phyloP scores from a whole-genome alignment of 2,888 invertebrate species.

The Trileptium ribeirensis region DNA sequence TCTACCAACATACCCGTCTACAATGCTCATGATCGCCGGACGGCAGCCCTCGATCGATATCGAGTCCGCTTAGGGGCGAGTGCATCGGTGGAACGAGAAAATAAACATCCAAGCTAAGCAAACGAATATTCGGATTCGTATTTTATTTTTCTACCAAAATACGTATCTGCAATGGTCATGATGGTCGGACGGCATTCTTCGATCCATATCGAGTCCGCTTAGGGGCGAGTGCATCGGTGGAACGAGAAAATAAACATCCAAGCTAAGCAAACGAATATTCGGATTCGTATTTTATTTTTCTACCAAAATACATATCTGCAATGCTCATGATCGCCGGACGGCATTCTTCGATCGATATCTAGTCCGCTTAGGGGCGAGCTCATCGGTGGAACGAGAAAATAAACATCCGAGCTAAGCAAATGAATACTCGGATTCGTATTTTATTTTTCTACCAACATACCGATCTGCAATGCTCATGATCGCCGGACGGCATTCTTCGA shows the following conservation, averaged over 20 bases:
- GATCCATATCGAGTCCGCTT: no score
- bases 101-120: conserved; percentile 90
- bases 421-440: conserved; percentile 79
- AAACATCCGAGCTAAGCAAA: conserved; percentile 91
- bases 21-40: conserved; percentile 76
- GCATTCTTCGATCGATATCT: conserved; percentile 81
- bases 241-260: no score
- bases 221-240: no score
- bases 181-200: no score
- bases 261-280: no score
- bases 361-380: conserved; percentile 92
- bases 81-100: conserved; percentile 87
- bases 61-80: conserved; percentile 89
- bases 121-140: conserved; percentile 77
- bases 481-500: conserved; percentile 87
- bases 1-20: conserved; percentile 54
- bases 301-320: no score
- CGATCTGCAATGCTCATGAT: conserved; percentile 63
- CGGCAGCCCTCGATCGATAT: conserved; percentile 83
- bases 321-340: conserved; percentile 79
- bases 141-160: no score
- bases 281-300: no score
- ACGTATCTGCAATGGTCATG: no score
- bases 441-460: conserved; percentile 50
- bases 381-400: conserved; percentile 84